These are phyloP conservation scores for Andrena dorsata DNA, from an alignment of 2,888 invertebrate species.

Conservation along the genomic window DNA sequence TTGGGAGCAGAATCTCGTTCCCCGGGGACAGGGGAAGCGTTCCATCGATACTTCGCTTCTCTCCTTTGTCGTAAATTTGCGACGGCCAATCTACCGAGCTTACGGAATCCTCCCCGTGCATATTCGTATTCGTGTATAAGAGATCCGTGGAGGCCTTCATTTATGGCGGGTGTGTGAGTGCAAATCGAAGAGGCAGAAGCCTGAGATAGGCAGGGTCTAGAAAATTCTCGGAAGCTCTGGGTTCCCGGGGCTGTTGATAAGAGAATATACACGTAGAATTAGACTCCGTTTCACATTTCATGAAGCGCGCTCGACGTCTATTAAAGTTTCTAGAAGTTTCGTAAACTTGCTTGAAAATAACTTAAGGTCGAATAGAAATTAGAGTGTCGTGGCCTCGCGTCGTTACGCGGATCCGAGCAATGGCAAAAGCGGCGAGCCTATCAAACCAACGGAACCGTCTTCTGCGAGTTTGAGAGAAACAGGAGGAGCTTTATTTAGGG, in stretches of 20 bases:
- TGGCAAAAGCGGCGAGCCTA: conserved; percentile 17
- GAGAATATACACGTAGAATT: not conserved
- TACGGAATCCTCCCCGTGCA: not conserved
- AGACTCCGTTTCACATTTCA: not conserved
- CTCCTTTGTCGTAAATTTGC: conserved; percentile 9
- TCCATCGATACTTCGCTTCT: not conserved
- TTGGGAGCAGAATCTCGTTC: conserved; percentile 16
- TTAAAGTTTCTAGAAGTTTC: not conserved
- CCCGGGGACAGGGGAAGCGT: not conserved
- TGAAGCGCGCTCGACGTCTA: too few species aligned
- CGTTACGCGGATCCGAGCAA: not conserved
- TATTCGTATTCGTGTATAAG: conserved; percentile 2
- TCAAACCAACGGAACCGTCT: conserved; percentile 20
- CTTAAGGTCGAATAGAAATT: conserved; percentile 21
- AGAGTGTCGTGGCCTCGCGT: conserved; percentile 17
- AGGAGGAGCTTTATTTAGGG: conserved; percentile 49
- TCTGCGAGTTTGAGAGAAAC: conserved; percentile 37
- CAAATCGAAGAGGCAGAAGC: too few species aligned
- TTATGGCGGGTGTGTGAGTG: too few species aligned
- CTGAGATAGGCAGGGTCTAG: too few species aligned
- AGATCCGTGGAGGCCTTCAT: conserved; percentile 3
- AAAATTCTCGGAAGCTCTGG: too few species aligned
- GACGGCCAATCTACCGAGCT: conserved; percentile 9
- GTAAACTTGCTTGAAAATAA: conserved; percentile 4
- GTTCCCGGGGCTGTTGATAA: not conserved